Evolutionary conservation across 2,797 vertebrate species (phyloP).

Genomic region (Xenops minutus): DNA sequence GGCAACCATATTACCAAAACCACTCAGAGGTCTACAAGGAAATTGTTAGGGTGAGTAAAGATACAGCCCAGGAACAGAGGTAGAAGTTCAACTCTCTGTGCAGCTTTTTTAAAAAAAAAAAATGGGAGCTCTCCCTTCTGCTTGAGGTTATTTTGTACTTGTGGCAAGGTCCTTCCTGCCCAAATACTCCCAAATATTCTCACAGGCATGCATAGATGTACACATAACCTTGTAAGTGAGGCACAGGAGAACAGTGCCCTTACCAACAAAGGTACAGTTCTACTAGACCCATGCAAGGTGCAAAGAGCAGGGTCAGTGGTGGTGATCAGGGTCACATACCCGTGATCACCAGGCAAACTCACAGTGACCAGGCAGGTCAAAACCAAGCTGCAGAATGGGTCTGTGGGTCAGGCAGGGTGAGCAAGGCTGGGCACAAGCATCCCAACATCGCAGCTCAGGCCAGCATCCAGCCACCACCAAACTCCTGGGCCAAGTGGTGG

Average conservation of each 20-base stretch:
- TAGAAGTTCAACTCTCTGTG: neutral
- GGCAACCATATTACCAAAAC: neutral
- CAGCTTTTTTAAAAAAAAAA: neutral
- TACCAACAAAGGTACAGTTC: neutral
- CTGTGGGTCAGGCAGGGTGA: neutral
- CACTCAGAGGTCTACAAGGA: fast-evolving
- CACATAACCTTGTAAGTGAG: neutral
- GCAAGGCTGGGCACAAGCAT: neutral
- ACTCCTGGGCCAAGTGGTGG: neutral
- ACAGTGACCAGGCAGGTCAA: neutral
- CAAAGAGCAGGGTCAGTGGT: neutral
- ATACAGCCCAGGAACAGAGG: neutral
- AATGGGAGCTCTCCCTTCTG: neutral
- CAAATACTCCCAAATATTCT: neutral
- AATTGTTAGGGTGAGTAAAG: neutral
- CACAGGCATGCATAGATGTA: neutral
- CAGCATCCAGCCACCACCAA: neutral
- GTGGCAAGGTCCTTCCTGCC: neutral
- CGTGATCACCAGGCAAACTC: neutral
- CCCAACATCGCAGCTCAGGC: neutral
- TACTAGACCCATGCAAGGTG: neutral
- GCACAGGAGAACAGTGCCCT: neutral
- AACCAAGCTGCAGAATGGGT: neutral
- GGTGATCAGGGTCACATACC: neutral
- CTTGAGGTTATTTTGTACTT: neutral